Percentiles rank a stretch among this genome's conserved stretches.
These are phyloP conservation scores for Phoxinus phoxinus DNA, from an alignment of 2,113 vertebrate genomes.

Conservation along the genomic window DNA sequence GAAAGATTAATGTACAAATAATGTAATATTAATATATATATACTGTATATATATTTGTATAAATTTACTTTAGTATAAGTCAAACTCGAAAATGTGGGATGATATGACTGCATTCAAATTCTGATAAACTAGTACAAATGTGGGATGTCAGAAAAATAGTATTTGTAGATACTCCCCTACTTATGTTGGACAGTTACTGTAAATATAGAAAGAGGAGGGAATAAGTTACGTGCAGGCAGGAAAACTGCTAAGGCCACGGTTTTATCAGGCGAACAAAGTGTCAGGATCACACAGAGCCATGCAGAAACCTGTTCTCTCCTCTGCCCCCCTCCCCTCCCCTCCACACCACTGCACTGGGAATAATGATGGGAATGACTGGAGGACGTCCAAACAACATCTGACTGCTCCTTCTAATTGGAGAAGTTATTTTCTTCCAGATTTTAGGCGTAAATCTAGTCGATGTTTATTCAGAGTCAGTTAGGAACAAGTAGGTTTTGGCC, in stretches of 20 bases:
- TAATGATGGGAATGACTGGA: constrained; percentile 41
- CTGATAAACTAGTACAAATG: constrained; percentile 21
- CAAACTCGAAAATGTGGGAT: neutral
- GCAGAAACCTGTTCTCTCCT: constrained; percentile 37
- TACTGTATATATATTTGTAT: neutral
- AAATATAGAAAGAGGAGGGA: neutral
- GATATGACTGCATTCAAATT: constrained; percentile 35
- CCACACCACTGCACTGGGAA: neutral
- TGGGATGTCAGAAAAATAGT: constrained; percentile 45
- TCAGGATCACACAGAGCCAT: constrained; percentile 52
- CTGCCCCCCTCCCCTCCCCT: neutral
- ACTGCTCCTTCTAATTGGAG: constrained; percentile 55
- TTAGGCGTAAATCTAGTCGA: constrained; percentile 57
- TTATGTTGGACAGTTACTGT: constrained; percentile 28
- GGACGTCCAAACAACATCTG: constrained; percentile 49
- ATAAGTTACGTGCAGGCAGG: neutral
- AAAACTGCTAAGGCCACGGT: constrained; percentile 17
- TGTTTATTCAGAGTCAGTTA: constrained; percentile 61
- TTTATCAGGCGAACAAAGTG: constrained; percentile 52
- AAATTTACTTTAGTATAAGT: neutral
- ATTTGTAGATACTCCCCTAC: constrained; percentile 10
- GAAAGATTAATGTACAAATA: neutral
- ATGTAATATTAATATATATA: neutral
- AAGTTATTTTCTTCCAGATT: constrained; percentile 56
- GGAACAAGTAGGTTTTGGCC: constrained; percentile 60